Base-by-base conservation (phyloP, 2,113 vertebrate genomes). In the Myrmophylax atrothorax region DNA sequence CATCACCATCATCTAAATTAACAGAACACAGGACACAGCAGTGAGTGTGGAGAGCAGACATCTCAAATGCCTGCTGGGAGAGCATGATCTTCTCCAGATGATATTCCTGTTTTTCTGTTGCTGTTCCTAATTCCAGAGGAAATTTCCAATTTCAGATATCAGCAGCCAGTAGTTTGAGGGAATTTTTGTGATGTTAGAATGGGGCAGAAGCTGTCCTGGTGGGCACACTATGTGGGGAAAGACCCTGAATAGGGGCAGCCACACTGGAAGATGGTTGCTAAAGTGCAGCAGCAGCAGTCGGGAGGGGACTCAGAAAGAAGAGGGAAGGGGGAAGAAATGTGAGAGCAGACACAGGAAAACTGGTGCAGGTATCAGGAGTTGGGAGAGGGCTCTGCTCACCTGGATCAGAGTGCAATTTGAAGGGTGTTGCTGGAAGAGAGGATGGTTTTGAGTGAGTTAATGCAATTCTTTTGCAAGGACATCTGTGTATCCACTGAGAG, bases 11-110 rank as follows among this genome's bases (percentile, higher is more conserved):
- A 90, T 8, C 96, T 97, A 31, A 59, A 75, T 59, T 4, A 58
- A 53, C 62, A 97, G 72, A 53, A 53, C 62, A 96, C 67, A 88
- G 58, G 87, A 91, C 42, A 79, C 29, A 78, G 66, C 26, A 79
- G 49, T 93, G 55, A 91, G 84, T 19, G 18, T 17, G 75, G 38
- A 50, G 33, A 72, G 62, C 0, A 56, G 28, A 15, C 24, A 14
- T 6, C 4, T 5, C 53, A 60, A 20, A 58, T 4, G 8, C 28
- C 55, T 90, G 20, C 55, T 59, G 31, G 55, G 72, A 85, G 17
- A 88, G 8, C 14, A 46, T 13, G 9, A 0, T 40, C 35, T 74
- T 49, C 35, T 72, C 60, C 7, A 3, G 28, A 11, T 46, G 12
- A 38, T 35, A 20, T 25, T 78, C 42, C 35, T 38, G 8, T 8